Percentiles rank a stretch among this genome's conserved stretches.
These are phyloP conservation scores for Galendromus occidentalis DNA, from an alignment of 1,140 invertebrate species.

Conservation along the genomic window DNA sequence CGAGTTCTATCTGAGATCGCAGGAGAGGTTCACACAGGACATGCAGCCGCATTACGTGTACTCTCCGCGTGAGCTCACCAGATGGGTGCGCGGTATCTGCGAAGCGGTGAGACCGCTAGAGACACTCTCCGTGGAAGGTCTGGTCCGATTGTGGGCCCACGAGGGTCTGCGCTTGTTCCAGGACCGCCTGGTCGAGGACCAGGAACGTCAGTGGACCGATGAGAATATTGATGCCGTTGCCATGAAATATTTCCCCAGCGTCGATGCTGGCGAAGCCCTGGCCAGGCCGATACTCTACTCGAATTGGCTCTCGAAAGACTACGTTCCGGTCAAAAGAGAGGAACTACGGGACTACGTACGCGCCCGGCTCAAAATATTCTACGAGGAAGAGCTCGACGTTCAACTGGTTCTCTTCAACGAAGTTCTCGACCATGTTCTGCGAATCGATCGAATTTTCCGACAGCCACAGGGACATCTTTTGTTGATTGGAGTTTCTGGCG, in stretches of 20 bases:
- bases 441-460: constrained; percentile 95
- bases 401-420: constrained; percentile 95
- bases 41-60: constrained; percentile 99
- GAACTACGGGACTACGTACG: constrained; percentile 88
- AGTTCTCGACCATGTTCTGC: constrained; percentile 88
- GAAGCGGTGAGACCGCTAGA: constrained; percentile 89
- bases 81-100: constrained; percentile 97
- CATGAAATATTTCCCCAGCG: constrained; percentile 79
- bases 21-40: constrained; percentile 95
- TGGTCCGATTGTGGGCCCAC: constrained; percentile 93
- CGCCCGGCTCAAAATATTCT: constrained; percentile 88
- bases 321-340: constrained; percentile 84
- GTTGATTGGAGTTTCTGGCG: constrained; percentile 88
- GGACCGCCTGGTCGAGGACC: constrained; percentile 68
- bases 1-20: constrained; percentile 87
- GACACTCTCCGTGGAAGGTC: constrained; percentile 65
- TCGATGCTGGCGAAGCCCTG: constrained; percentile 65
- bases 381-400: constrained; percentile 97
- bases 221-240: constrained; percentile 89
- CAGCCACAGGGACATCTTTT: constrained; percentile 94
- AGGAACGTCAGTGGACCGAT: constrained; percentile 91
- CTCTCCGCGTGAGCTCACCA: constrained; percentile 96
- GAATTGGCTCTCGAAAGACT: constrained; percentile 97
- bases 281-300: constrained; percentile 83
- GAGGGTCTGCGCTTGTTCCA: constrained; percentile 95